Percentiles rank a stretch among this genome's conserved stretches.
These are phyloP conservation scores for Catajapyx aquilonaris DNA, from an alignment of 1,140 invertebrate genomes.

Conservation along the genomic window DNA sequence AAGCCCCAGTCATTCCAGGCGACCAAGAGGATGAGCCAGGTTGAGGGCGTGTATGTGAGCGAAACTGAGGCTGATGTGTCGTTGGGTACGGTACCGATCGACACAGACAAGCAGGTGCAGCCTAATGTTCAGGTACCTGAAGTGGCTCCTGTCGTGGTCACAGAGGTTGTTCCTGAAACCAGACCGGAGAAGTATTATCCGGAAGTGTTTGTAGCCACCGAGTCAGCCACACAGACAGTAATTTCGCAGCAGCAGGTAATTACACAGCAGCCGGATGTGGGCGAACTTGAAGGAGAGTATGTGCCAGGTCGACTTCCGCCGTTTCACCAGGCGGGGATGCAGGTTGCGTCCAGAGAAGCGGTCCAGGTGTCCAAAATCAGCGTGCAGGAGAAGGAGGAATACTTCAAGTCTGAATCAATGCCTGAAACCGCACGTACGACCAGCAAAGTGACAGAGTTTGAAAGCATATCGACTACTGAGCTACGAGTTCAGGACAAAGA, in stretches of 20 bases:
- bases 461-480: slow-evolving; percentile 32
- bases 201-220: slow-evolving; percentile 53
- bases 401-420: slow-evolving; percentile 23
- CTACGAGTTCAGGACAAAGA: slow-evolving; percentile 36
- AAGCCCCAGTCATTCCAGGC: slow-evolving; percentile 28
- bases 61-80: slow-evolving; percentile 25
- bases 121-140: slow-evolving; percentile 36
- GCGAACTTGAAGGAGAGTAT: slow-evolving; percentile 40
- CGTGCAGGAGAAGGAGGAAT: slow-evolving; percentile 34
- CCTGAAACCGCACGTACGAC: slow-evolving; percentile 26
- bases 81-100: slow-evolving; percentile 16
- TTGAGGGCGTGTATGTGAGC: slow-evolving; percentile 33
- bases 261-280: slow-evolving; percentile 35
- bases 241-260: slow-evolving; percentile 38
- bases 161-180: slow-evolving; percentile 41
- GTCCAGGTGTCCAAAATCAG: slow-evolving; percentile 33
- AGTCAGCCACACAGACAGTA: slow-evolving; percentile 37
- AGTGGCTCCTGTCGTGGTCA: slow-evolving; percentile 35
- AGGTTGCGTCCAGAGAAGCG: slow-evolving; percentile 34
- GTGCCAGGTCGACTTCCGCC: slow-evolving; percentile 27
- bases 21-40: slow-evolving; percentile 24
- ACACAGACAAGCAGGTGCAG: slow-evolving; percentile 15
- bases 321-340: slow-evolving; percentile 32
- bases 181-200: slow-evolving; percentile 56
- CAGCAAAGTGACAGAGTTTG: slow-evolving; percentile 29